Evolutionary conservation across 2,113 vertebrate genomes (phyloP).

Genomic region (Catharus fuscescens): DNA sequence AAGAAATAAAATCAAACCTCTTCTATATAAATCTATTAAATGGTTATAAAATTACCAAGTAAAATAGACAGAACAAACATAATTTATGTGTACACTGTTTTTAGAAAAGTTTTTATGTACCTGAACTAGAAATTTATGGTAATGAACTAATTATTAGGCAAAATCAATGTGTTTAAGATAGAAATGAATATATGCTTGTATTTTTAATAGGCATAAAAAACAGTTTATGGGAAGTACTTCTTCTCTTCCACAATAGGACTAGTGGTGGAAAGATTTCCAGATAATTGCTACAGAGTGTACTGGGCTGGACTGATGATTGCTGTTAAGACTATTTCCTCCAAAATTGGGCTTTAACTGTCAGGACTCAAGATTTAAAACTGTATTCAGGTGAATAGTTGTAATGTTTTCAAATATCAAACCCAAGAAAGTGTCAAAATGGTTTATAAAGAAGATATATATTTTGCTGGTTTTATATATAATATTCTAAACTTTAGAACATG

Average conservation of each 20-base stretch:
- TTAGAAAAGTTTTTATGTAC: neutral
- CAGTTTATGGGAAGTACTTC: constrained; percentile 2
- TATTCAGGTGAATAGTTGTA: constrained; percentile 20
- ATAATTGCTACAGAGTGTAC: constrained; percentile 38
- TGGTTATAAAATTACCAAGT: neutral
- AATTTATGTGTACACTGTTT: neutral
- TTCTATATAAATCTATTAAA: neutral
- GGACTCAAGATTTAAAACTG: constrained; percentile 35
- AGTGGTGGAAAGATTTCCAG: constrained; percentile 14
- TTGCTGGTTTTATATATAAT: constrained; percentile 7
- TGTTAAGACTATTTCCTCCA: constrained; percentile 42
- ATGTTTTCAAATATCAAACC: constrained; percentile 46
- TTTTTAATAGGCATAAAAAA: constrained; percentile 25
- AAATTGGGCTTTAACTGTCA: constrained; percentile 7
- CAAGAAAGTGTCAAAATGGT: constrained; percentile 28
- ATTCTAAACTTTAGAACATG: neutral
- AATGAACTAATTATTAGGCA: neutral
- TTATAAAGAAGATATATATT: neutral
- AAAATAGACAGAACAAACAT: neutral
- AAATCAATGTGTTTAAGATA: neutral
- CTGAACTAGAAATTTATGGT: neutral
- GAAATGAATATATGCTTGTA: neutral
- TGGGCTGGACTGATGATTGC: constrained; percentile 36
- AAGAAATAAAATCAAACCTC: neutral
- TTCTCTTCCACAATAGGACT: neutral